These are phyloP conservation scores for Pagetopsis macropterus DNA, from an alignment of 2,797 vertebrate species.

Conservation along the genomic window DNA sequence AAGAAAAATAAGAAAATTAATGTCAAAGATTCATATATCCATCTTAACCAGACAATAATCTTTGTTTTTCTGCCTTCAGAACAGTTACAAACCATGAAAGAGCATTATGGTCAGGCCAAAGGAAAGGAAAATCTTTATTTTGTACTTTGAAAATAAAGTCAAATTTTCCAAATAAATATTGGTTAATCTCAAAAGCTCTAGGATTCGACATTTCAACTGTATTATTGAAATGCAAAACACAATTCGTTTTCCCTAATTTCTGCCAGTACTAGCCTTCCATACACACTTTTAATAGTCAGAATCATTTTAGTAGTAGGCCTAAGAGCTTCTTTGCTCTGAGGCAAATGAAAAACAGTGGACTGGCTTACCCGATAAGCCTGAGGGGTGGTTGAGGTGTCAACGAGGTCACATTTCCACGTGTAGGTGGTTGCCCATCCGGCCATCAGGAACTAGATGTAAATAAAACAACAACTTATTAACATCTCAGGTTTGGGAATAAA, in stretches of 20 bases:
- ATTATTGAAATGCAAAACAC: no score
- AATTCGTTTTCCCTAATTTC: no score
- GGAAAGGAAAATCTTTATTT: no score
- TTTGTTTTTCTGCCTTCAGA: neutral
- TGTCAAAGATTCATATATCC: constrained; percentile 7
- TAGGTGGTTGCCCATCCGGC: constrained; percentile 94
- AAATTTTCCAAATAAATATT: no score
- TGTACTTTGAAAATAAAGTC: no score
- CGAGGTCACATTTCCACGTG: constrained; percentile 93
- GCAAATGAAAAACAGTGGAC: neutral
- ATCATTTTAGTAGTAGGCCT: no score
- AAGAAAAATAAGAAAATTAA: constrained; percentile 2
- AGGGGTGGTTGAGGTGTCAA: constrained; percentile 87
- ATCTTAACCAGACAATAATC: neutral
- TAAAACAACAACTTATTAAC: constrained; percentile 7
- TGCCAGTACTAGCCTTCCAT: no score
- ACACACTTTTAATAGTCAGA: neutral
- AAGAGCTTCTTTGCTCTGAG: neutral
- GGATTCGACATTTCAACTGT: no score
- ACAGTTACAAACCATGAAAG: neutral
- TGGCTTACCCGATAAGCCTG: constrained; percentile 89
- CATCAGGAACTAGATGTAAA: constrained; percentile 89
- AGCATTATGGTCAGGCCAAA: no score
- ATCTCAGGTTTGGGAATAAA: neutral
- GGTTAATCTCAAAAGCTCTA: no score